Conservation (phyloP, 1,140 invertebrate genomes). For the Diploscapter pachys region DNA sequence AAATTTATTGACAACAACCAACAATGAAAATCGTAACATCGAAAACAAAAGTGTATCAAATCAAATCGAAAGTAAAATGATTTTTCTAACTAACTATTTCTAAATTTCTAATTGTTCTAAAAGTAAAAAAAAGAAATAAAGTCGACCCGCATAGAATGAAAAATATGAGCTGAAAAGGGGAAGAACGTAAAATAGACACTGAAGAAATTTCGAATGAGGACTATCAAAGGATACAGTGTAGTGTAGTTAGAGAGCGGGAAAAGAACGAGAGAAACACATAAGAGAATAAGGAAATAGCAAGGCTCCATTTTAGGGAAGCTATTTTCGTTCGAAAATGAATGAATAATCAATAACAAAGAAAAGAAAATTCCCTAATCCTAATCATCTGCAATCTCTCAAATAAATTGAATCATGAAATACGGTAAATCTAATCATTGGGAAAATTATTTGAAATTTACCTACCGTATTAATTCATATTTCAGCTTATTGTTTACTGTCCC, state of each 20-base stretch:
- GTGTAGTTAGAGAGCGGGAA: not conserved
- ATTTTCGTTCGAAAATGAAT: not conserved
- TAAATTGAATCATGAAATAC: no score
- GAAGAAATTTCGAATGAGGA: not conserved
- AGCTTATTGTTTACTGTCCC: no score
- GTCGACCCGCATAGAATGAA: not conserved
- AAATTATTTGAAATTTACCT: no score
- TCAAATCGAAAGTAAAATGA: not conserved
- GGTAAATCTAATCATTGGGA: no score
- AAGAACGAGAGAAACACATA: not conserved
- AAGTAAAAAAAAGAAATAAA: slow-evolving; percentile 4
- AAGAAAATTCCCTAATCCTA: no score
- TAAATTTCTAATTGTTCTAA: not conserved
- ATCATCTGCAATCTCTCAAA: no score
- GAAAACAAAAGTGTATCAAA: not conserved
- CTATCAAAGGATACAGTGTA: no score
- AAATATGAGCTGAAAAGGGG: not conserved
- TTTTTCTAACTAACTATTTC: not conserved
- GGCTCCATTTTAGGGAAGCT: not conserved
- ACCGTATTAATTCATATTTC: no score
- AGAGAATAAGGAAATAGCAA: not conserved
- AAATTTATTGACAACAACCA: not conserved
- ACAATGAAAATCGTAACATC: not conserved
- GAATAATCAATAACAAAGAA: not conserved
- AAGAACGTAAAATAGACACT: not conserved